Conservation (phyloP, 2,888 invertebrate genomes). For the Tiliacea aurago region DNA sequence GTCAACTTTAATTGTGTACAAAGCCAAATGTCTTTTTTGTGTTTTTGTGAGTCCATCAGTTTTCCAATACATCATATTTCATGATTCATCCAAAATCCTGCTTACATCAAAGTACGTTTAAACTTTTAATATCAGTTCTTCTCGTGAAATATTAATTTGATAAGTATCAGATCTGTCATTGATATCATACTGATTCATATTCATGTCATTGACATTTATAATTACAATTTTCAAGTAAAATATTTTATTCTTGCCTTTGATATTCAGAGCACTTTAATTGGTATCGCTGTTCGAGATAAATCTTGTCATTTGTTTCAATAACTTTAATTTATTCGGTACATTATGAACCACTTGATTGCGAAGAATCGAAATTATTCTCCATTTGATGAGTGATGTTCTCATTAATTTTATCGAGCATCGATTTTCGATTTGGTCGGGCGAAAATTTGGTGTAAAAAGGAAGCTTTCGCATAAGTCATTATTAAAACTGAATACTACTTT, state of each 20-base stretch:
- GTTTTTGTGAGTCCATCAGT: background rate
- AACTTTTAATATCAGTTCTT: conserved; percentile 10
- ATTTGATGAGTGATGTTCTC: conserved; percentile 64
- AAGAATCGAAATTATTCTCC: conserved; percentile 73
- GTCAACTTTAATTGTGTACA: background rate
- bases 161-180: conserved; percentile 28
- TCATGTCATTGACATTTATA: conserved; percentile 23
- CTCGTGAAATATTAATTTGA: conserved; percentile 1
- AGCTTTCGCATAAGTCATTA: background rate
- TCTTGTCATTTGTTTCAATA: conserved; percentile 76
- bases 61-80: background rate
- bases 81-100: no score
- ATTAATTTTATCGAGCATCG: conserved; percentile 58
- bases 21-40: background rate
- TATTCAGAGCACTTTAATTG: conserved; percentile 61
- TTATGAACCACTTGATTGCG: conserved; percentile 71
- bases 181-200: conserved; percentile 18
- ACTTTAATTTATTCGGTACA: conserved; percentile 57
- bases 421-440: conserved; percentile 25
- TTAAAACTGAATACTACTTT: background rate
- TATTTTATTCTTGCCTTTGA: conserved; percentile 46
- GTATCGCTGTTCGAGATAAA: conserved; percentile 53
- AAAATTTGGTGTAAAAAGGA: background rate
- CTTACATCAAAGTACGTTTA: background rate
- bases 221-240: conserved; percentile 24